Base-by-base conservation (phyloP, 2,888 invertebrate genomes). In the Macroteleia sp. region DNA sequence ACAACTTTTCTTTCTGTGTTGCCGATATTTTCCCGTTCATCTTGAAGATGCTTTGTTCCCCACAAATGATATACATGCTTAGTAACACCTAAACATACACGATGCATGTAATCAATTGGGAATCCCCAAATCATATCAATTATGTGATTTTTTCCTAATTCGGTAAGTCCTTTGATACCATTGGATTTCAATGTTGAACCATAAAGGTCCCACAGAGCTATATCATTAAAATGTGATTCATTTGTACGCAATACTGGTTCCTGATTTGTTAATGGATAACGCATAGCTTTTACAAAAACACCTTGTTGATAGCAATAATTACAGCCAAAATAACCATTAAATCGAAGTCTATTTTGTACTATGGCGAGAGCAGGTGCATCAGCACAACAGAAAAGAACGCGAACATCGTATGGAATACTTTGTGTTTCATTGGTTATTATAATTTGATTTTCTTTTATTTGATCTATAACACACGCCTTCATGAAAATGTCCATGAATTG, bases 101-200 rank as follows among this genome's bases (percentile, higher is more conserved):
- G 8, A 30, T 73, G 71, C 56, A 73, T 73, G 36, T 64, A 48
- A 30, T 73, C 71, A 0, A 75, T 44, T 5, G 67, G 61, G 36
- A 75, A 69, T 3, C 67, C 75, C 67, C 75, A 75, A 2, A 69
- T 39, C 61, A 75, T 69, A 22, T 75, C 69, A 3, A 75, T n/a
- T 12, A 28, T 22, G 10, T 19, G 5, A 10, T 36, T 2, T 22
- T n/a, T 6, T 25, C 56, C 50, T 19, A 76, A 59, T 10, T 19
- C 52, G 6, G 76, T 69, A 28, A 30, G 10, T 8, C 76, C 76
- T 64, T 69, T 76, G 19, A 76, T 46, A 2, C 57, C 76, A 19
- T 57, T 34, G 1, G 62, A 41, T 44, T 41, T 39, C 1, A 59
- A 19, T 12, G 59, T 50, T 9, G 6, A 9, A 6, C 22, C 6